These are phyloP conservation scores for Coryphaenoides rupestris DNA, from an alignment of 2,113 vertebrate genomes.

Conservation along the genomic window DNA sequence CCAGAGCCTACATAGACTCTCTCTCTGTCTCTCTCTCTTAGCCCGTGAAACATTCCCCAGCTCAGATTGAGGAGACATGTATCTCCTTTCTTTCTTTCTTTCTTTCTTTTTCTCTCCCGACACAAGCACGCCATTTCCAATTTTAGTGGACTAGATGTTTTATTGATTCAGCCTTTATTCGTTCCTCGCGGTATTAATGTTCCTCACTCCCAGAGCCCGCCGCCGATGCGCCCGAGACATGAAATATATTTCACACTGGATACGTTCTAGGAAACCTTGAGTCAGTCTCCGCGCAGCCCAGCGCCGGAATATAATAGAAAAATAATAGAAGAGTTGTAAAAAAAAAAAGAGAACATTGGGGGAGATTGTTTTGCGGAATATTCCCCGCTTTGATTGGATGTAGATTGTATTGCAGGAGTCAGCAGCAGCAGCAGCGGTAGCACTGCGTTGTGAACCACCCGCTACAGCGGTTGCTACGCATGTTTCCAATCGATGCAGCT, in stretches of 20 bases:
- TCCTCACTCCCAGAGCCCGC: conserved; percentile 41
- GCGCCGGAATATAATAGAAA: conserved; percentile 21
- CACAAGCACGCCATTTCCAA: conserved; percentile 56
- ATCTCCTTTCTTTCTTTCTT: too few species aligned
- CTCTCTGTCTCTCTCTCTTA: not conserved
- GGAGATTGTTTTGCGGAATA: conserved; percentile 15
- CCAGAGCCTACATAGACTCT: conserved; percentile 41
- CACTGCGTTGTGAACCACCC: conserved; percentile 49
- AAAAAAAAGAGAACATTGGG: not conserved
- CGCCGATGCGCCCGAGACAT: conserved; percentile 34
- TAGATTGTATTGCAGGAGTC: conserved; percentile 41
- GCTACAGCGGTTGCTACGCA: conserved; percentile 44
- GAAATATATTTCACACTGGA: conserved; percentile 36
- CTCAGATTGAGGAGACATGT: conserved; percentile 53
- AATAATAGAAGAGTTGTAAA: not conserved
- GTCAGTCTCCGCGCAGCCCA: conserved; percentile 15
- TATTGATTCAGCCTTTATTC: conserved; percentile 65
- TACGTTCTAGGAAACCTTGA: conserved; percentile 49
- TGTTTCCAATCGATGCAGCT: too few species aligned
- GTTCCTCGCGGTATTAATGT: conserved; percentile 51
- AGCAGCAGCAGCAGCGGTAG: conserved; percentile 32
- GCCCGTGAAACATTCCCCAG: conserved; percentile 43
- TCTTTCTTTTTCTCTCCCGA: conserved; percentile 18
- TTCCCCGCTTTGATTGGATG: conserved; percentile 9
- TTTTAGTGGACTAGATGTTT: conserved; percentile 62